Conservation (phyloP, 2,113 vertebrate genomes). For the Silurus meridionalis region DNA sequence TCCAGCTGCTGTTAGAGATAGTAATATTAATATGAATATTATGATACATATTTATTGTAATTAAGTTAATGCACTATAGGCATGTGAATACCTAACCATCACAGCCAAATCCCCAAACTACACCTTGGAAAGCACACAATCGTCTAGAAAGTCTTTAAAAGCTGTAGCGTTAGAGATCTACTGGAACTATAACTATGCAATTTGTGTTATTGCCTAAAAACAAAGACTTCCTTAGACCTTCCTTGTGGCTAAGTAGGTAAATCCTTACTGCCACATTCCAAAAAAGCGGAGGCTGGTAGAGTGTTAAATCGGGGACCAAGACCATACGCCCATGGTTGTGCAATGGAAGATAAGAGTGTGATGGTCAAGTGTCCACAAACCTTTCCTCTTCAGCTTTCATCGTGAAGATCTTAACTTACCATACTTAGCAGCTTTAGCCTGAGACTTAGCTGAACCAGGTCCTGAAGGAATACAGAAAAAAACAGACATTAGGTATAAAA, state of each 20-base stretch:
- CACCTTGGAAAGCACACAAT: not conserved
- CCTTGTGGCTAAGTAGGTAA: not conserved
- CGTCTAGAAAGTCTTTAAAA: not conserved
- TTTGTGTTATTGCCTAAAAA: not conserved
- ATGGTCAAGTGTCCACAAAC: not conserved
- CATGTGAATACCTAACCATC: not conserved
- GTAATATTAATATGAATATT: not conserved
- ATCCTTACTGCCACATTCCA: not conserved
- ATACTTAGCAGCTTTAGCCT: slow-evolving; percentile 60
- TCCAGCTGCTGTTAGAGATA: slow-evolving; percentile 14
- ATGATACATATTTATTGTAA: not conserved
- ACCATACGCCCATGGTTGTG: not conserved
- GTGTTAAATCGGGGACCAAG: not conserved
- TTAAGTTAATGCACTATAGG: not conserved
- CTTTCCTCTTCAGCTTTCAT: not conserved
- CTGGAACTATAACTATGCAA: not conserved
- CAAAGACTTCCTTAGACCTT: not conserved
- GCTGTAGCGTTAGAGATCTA: not conserved
- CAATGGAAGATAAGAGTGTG: not conserved
- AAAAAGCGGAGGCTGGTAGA: not conserved
- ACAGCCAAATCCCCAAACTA: not conserved
- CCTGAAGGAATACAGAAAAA: slow-evolving; percentile 21
- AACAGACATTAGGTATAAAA: not conserved
- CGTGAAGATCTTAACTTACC: slow-evolving; percentile 44
- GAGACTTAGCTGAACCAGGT: slow-evolving; percentile 44